Evolutionary conservation across 2,888 invertebrate genomes (phyloP), one percentile per base, ranked within the genome.

Genomic region (Limnephilus lunatus): DNA sequence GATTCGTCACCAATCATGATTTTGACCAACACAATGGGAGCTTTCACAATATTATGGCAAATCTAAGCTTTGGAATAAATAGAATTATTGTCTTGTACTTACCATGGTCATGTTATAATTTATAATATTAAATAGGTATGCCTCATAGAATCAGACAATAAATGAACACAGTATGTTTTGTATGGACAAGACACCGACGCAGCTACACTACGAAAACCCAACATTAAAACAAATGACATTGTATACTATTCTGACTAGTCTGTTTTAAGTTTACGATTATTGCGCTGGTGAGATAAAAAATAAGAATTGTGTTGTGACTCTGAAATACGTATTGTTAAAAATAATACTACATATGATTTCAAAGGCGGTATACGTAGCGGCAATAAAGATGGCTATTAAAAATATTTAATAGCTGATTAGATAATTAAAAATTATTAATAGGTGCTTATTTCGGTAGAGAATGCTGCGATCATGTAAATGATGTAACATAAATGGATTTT

Each of bases 361-460:
- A 88, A 88, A 39, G 80, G 88, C 25, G 88, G 68, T 68, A 12
- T 31, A 35, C 35, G 7, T 12, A 19, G 25, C 30, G 25, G 80
- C 68, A 32, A 88, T 88, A 88, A 88, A 88, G 80, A 68, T 35
- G 35, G 68, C 32, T 53, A 88, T 68, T 88, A 88, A 68, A 80
- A 68, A 68, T 68, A 68, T 68, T 31, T 31, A 82, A 31, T 82
- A 30, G 30, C 82, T 14, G 82, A 82, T 82, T 31, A 32, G 82
- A 4, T 82, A 82, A 82, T 82, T 31, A 31, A 82, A 82, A 82
- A 30, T 15, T 82, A 82, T 82, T 82, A 31, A 82, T 82, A 82
- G 82, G 31, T 4, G 31, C 30, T 82, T 82, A 82, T 82, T 82
- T 82, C 82, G 82, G 30, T 81, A 14, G 82, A 81, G 81, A 81